Evolutionary conservation across 2,888 invertebrate species (phyloP).

Genomic region (Autographa gamma): DNA sequence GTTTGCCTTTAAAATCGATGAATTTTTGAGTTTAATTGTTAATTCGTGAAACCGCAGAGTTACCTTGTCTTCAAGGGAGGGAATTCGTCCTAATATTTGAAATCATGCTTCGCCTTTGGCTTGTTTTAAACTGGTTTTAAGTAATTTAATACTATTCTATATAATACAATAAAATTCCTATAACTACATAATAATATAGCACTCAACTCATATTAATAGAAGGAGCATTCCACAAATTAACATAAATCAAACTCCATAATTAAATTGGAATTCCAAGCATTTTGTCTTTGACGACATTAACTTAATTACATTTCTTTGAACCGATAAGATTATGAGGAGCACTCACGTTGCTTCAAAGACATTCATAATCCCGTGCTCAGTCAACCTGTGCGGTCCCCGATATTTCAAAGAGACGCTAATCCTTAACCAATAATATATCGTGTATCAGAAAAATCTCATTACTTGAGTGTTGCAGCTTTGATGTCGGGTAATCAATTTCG

Average conservation of each 20-base stretch:
- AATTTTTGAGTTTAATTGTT: no score
- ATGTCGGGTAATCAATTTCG: slow-evolving; percentile 40
- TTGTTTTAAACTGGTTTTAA: no score
- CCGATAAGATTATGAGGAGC: slow-evolving; percentile 31
- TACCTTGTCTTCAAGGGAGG: no score
- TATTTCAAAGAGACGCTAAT: slow-evolving; percentile 29
- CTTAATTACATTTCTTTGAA: slow-evolving; percentile 25
- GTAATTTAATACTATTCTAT: no score
- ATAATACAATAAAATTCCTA: no score
- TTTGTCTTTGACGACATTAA: slow-evolving; percentile 26
- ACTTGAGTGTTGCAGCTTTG: slow-evolving; percentile 39
- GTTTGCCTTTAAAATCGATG: background rate
- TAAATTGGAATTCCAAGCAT: slow-evolving; percentile 32
- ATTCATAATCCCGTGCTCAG: slow-evolving; percentile 23
- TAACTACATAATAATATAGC: no score
- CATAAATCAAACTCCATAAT: slow-evolving; percentile 11
- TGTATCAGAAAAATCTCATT: slow-evolving; percentile 39
- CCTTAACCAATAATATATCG: slow-evolving; percentile 33
- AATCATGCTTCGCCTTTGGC: no score
- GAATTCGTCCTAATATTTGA: no score
- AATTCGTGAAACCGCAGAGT: no score
- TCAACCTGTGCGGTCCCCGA: slow-evolving; percentile 24
- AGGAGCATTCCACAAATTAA: no score
- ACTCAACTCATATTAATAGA: no score
- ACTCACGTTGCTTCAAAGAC: slow-evolving; percentile 22